A percentile compares a stretch with the other conserved stretches of the same genome.
Conservation (phyloP, 1,140 invertebrate genomes). For the Copidosoma floridanum region DNA sequence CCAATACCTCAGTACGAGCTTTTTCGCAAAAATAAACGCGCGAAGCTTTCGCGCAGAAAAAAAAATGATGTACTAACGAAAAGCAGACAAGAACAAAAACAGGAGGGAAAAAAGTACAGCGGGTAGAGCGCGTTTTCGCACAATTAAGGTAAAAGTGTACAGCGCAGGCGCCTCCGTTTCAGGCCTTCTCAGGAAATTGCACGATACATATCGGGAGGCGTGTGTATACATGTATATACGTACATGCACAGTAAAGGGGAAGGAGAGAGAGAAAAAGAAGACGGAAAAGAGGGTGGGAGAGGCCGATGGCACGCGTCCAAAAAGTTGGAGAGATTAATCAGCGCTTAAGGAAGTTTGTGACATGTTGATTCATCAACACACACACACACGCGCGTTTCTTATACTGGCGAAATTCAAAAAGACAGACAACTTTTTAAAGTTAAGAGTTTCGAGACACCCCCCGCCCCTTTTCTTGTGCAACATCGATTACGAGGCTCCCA, state of each 20-base stretch:
- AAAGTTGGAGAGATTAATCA: conserved; percentile 22
- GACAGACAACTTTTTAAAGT: conserved; percentile 23
- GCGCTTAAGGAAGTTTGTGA: conserved; percentile 26
- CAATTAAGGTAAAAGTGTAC: conserved; percentile 12
- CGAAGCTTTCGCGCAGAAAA: no score
- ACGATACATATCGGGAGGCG: background rate
- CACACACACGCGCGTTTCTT: no score
- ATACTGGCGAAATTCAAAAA: conserved; percentile 13
- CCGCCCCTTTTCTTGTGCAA: no score
- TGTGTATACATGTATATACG: no score
- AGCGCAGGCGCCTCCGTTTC: background rate
- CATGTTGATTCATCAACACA: conserved; percentile 25
- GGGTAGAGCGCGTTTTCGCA: background rate
- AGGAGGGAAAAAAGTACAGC: background rate
- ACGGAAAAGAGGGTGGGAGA: background rate
- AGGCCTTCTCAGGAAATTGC: conserved; percentile 7
- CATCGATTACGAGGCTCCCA: conserved; percentile 9
- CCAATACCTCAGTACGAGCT: no score
- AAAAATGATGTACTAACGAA: no score
- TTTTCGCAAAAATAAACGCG: no score
- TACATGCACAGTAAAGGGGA: background rate
- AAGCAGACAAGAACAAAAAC: background rate
- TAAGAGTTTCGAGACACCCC: conserved; percentile 10
- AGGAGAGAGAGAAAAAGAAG: background rate
- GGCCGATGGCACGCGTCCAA: conserved; percentile 11